Evolutionary conservation across 2,113 vertebrate species (phyloP), one percentile per base, ranked within the genome.

Genomic region (Chloropsis cyanopogon): DNA sequence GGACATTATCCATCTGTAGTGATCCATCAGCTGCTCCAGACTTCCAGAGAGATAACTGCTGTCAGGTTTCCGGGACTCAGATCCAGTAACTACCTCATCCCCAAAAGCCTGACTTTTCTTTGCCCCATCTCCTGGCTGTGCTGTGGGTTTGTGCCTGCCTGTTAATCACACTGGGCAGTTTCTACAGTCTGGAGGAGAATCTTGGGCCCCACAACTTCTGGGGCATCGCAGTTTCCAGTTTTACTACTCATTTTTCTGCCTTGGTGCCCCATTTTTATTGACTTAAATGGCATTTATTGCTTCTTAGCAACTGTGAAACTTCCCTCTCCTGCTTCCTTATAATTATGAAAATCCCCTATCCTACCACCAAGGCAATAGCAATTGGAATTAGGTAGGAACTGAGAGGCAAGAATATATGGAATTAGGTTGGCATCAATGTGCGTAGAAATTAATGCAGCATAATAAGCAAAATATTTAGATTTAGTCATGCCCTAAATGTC

Each of bases 201-300:
- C 31, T 52, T 9, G 5, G 22, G 25, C 14, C 28, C 22, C 10
- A 2, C 10, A 22, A 29, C 59, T 66, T 86, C 12, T 0, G 0
- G 14, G 12, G 9, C 2, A 3, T 41, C 56, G 23, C 6, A 2
- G 26, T 86, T 92, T 84, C 56, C 10, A 19, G 16, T 21, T 42
- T 69, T 53, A 6, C 9, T 52, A 7, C 28, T 23, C 17, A 3
- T 8, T 71, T 66, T 82, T 80, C 63, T 89, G 39, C 11, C 42
- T 66, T 14, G 8, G 9, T 71, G 6, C 4, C 7, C 11, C 4
- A 3, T 70, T 84, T 21, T 56, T 47, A 33, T 4, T 42, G 14
- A 81, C 15, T 52, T 59, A 39, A 84, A 39, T 15, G 16, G 14
- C 5, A 4, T 46, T 82, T 54, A 20, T 37, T 80, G 11, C 17